phyloP scores from a whole-genome alignment of 2,797 vertebrate genomes.

The Denticeps clupeoides region DNA sequence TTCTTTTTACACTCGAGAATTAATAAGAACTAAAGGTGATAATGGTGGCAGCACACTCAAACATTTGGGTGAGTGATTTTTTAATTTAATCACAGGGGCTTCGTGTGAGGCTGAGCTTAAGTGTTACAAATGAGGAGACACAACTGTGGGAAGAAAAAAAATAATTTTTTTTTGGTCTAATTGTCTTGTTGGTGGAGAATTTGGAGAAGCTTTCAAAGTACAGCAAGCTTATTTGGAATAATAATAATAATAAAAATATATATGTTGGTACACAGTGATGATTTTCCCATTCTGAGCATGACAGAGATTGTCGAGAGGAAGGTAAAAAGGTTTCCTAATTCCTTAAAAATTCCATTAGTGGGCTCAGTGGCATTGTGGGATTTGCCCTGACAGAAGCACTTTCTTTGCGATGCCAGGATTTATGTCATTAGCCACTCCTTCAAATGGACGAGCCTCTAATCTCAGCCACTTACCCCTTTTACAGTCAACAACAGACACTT shows the following conservation, averaged over 20 bases:
- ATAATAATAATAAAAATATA: too few relatives aligned
- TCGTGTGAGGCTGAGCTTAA: conserved; percentile 29
- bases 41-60: conserved; percentile 32
- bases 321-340: conserved; percentile 36
- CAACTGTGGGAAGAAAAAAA: conserved; percentile 8
- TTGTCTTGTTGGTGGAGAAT: too few relatives aligned
- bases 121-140: conserved; percentile 27
- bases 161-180: conserved; percentile 11
- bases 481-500: conserved; percentile 9
- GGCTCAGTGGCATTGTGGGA: conserved; percentile 40
- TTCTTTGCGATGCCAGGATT: conserved; percentile 43
- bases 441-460: conserved; percentile 30
- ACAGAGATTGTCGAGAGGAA: conserved; percentile 20
- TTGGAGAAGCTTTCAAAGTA: too few relatives aligned
- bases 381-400: conserved; percentile 42
- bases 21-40: conserved; percentile 49
- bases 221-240: too few relatives aligned
- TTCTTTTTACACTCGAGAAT: conserved; percentile 48
- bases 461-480: conserved; percentile 4
- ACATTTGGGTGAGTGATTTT: conserved; percentile 44
- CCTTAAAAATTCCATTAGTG: conserved; percentile 48
- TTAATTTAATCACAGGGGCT: conserved; percentile 42
- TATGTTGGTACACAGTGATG: too few relatives aligned
- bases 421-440: conserved; percentile 38
- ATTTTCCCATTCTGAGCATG: conserved; percentile 6